Percentiles rank a stretch among this genome's conserved stretches.
Evolutionary conservation across 2,113 vertebrate species (phyloP).

Genomic region (Athene cunicularia): DNA sequence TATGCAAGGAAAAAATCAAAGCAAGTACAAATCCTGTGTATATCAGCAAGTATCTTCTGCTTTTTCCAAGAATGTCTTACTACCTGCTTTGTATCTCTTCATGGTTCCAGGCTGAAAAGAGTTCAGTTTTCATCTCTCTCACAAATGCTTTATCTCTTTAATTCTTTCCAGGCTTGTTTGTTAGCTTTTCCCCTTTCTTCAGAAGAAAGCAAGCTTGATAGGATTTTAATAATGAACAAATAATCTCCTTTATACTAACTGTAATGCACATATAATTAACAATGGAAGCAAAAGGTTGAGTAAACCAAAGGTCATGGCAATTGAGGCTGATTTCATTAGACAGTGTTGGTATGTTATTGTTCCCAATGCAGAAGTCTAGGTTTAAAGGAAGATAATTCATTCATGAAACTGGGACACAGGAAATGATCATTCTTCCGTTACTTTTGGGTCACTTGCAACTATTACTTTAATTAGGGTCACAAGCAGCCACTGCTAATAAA

Average conservation of each 20-base stretch:
- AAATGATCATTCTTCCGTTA: constrained; percentile 1
- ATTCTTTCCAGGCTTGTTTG: background rate
- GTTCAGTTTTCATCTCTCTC: background rate
- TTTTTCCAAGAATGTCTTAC: background rate
- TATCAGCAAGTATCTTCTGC: background rate
- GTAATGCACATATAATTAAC: constrained; percentile 40
- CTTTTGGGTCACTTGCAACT: constrained; percentile 42
- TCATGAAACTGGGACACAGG: constrained; percentile 36
- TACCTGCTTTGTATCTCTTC: background rate
- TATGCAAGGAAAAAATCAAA: background rate
- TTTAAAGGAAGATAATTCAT: constrained; percentile 34
- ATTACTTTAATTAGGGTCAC: constrained; percentile 31
- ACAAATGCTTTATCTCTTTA: background rate
- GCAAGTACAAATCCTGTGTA: background rate
- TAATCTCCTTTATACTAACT: constrained; percentile 4
- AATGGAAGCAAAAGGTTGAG: constrained; percentile 44
- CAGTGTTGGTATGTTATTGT: constrained; percentile 50
- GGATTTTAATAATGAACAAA: constrained; percentile 20
- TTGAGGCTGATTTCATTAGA: constrained; percentile 61
- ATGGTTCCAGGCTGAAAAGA: background rate
- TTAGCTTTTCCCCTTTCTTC: background rate
- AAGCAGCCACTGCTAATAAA: background rate
- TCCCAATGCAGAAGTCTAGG: constrained; percentile 24
- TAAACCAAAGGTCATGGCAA: constrained; percentile 53
- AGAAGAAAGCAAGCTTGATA: constrained; percentile 36